Evolutionary conservation across 2,797 vertebrate species (phyloP).

Genomic region (Sciurus vulgaris): DNA sequence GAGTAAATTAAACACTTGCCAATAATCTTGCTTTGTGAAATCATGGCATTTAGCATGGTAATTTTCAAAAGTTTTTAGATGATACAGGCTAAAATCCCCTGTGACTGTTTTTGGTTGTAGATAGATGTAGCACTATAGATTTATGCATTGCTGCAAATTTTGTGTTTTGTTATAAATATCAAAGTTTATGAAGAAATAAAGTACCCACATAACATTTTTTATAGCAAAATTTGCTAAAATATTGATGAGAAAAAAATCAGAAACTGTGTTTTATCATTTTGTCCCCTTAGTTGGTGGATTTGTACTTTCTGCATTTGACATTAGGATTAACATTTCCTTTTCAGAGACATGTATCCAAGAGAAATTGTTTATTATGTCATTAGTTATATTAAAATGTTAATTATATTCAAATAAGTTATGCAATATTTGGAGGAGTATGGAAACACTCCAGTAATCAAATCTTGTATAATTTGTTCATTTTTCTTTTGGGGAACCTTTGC

Average conservation of each 20-base stretch:
- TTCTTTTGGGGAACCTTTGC: neutral
- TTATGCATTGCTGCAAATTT: neutral
- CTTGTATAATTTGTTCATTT: neutral
- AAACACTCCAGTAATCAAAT: neutral
- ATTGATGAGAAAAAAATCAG: neutral
- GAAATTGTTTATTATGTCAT: neutral
- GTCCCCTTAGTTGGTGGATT: neutral
- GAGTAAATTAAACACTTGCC: neutral
- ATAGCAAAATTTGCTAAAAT: neutral
- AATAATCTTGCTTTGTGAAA: constrained; percentile 27
- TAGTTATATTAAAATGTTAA: neutral
- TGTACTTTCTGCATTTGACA: neutral
- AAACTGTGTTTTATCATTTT: neutral
- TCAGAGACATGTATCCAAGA: neutral
- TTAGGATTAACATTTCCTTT: neutral
- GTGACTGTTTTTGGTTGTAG: neutral
- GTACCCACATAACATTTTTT: neutral
- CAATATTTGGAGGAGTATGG: neutral
- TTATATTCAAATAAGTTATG: neutral
- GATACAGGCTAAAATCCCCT: neutral
- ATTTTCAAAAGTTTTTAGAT: neutral
- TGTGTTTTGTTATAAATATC: constrained; percentile 11
- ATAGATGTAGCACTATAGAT: neutral
- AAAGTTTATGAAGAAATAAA: neutral
- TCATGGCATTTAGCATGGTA: neutral